These are phyloP conservation scores for Rhynchotus rufescens DNA, from an alignment of 2,797 vertebrate genomes.

Conservation along the genomic window DNA sequence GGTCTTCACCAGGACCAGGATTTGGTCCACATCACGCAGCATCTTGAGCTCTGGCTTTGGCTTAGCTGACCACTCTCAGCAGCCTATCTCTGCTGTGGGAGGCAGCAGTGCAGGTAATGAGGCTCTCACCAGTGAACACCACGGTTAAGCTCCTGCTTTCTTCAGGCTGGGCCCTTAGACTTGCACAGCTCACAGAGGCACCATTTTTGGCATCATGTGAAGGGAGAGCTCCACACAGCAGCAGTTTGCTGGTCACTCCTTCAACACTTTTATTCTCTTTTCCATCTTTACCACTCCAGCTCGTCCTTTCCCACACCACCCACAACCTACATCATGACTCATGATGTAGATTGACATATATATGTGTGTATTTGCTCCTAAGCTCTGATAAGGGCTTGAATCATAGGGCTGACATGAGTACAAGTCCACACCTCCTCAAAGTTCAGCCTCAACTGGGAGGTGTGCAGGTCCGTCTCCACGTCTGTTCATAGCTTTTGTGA, in stretches of 20 bases:
- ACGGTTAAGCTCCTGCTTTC: background rate
- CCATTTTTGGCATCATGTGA: background rate
- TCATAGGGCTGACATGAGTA: background rate
- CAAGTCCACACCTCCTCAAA: background rate
- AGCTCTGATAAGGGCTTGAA: constrained; percentile 16
- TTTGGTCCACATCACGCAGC: background rate
- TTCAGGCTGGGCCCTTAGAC: background rate
- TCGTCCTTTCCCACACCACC: background rate
- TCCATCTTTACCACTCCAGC: background rate
- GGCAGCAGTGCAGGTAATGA: background rate
- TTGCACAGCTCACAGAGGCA: background rate
- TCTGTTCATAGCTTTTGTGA: background rate
- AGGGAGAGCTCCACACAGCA: background rate
- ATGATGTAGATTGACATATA: background rate
- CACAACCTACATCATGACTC: background rate
- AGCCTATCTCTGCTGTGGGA: background rate
- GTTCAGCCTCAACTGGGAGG: background rate
- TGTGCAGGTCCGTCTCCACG: background rate
- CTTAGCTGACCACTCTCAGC: background rate
- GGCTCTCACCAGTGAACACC: background rate
- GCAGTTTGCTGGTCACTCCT: background rate
- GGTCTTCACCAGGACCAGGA: background rate
- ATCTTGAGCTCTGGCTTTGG: background rate
- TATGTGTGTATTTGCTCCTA: background rate
- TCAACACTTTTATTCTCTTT: background rate